Evolutionary conservation across 1,140 invertebrate species (phyloP), one percentile per base, ranked within the genome.

Genomic region (Drosophila mayri): DNA sequence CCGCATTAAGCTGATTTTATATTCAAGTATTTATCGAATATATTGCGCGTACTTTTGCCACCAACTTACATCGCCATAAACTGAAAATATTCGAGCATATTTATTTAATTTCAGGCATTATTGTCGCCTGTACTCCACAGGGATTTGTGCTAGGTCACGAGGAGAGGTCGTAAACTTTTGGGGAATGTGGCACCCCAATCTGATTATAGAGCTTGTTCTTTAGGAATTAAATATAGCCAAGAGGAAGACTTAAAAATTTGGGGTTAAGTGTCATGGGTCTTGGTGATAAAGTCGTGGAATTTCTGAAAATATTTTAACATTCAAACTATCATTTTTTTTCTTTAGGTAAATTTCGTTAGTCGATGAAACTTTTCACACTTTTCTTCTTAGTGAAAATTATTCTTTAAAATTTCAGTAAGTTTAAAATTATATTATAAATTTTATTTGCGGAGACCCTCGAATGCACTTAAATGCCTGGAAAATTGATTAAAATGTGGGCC

Each of bases 401-500:
- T 22, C 3, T 14, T 46, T 49, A n/a, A 28, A 5, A 28, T 5
- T 28, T 10, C 4, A n/a, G 0, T 49, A 5, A 18, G 6, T 1
- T 20, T 12, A 8, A 12, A 7, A 3, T 14, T 30, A 20, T 10
- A 20, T 16, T 37, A 22, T 12, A 20, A n/a, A 8, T 3, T 18
- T 25, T 25, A 4, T 7, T 10, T 32, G 35, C 8, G 25, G 25
- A 10, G 35, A 40, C 65, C 65, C 68, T 70, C 65, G 68, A 14
- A 57, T 37, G 22, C 18, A 52, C 50, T 72, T 72, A 41, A 70
- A 32, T 41, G 66, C 49, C n/a, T 72, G 64, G 68, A 82, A 78
- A 67, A 83, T 75, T 66, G 65, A 86, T 79, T 83, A 83, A 70
- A 68, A 71, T 79, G 78, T 82, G 65, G 44, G 20, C 35, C 52